phyloP scores from a whole-genome alignment of 2,797 vertebrate genomes.

The Brachyalestes nurse region DNA sequence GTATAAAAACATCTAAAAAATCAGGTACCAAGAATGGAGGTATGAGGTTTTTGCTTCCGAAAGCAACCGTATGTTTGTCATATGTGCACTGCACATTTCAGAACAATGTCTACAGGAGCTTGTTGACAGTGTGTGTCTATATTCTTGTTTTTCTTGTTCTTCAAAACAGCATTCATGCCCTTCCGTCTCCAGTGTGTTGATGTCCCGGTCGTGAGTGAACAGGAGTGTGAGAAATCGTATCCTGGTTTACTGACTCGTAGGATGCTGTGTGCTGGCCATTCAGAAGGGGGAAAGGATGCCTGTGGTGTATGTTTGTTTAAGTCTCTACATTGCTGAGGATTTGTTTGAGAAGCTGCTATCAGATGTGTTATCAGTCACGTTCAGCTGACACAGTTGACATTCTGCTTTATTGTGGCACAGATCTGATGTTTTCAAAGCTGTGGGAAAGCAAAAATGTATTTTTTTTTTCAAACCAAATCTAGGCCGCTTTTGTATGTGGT shows the following conservation, averaged over 20 bases:
- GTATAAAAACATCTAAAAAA: too few relatives aligned
- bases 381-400: background rate
- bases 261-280: constrained; percentile 77
- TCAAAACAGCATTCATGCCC: constrained; percentile 33
- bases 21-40: too few relatives aligned
- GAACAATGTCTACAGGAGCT: background rate
- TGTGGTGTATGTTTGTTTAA: constrained; percentile 71
- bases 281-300: constrained; percentile 75
- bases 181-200: constrained; percentile 73
- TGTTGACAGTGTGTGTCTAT: background rate
- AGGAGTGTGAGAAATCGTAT: constrained; percentile 69
- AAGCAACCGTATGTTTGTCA: too few relatives aligned
- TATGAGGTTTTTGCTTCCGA: too few relatives aligned
- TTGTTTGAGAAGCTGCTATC: background rate
- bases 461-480: too few relatives aligned
- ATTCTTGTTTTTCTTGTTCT: background rate
- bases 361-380: background rate
- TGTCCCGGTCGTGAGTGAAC: constrained; percentile 65
- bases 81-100: background rate
- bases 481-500: background rate
- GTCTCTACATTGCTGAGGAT: background rate
- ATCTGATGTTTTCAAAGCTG: too few relatives aligned
- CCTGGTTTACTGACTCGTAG: constrained; percentile 75
- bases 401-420: too few relatives aligned
- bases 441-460: too few relatives aligned